Base-by-base conservation (phyloP, 2,888 invertebrate species). In the Chalcosyrphus nemorum region DNA sequence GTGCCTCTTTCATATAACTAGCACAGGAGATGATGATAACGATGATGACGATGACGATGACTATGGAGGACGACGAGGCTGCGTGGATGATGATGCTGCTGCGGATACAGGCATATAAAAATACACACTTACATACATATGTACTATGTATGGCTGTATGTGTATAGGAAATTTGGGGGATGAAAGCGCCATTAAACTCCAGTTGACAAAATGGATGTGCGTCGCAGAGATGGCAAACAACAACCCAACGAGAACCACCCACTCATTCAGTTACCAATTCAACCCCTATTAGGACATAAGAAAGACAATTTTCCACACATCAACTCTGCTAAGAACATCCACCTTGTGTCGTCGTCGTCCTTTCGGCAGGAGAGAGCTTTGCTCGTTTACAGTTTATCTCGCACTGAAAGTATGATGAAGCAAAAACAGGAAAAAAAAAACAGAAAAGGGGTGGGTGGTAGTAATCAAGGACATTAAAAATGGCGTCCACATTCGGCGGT, bases 1-100 rank as follows among this genome's bases (percentile, higher is more conserved):
- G 84, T 84, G 80, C 84, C 84, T 80, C 84, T 84, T 80, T 84
- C 80, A 52, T 84, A 84, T 80, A 84, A 84, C 80, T 84, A 84
- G 84, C 80, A 74, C 84, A 75, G 80, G 57, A 80, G 84, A 84
- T 84, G 84, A 84, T 84, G 84, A 84, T 75, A 63, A 75, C 74
- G 78, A 72, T 75, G 80, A 80, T 80, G 80, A 80, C 75, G 84
- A 78, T 17, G 61, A 72, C 66, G 65, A 82, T 66, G 52, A 47
- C n/a, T n/a, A n/a, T n/a, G 43, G 50, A 80, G 24, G 19, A 65
- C 41, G 13, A 38, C 41, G 19, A 41, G 32, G 66, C n/a, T n/a
- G 72, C 47, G 57, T 45, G 50, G 63, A 56, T 29, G 15, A 56
- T 38, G 56, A 65, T 17, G 24, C 19, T 2, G 38, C n/a, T 47